Base-by-base conservation (phyloP, 2,797 vertebrate species). In the Sibirionetta formosa region DNA sequence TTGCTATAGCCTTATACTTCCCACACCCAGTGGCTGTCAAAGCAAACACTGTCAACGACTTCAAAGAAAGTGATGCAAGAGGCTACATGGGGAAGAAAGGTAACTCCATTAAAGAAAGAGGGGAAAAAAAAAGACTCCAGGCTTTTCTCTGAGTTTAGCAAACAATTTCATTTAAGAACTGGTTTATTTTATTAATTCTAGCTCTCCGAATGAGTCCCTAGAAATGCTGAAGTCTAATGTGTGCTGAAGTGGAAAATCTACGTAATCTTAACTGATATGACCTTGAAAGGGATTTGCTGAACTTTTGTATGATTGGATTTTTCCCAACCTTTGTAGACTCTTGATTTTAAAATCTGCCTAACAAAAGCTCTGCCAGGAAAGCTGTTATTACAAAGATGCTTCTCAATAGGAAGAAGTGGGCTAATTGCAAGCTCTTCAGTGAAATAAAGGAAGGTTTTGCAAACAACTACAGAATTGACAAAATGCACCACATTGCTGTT, bases 401-500 rank as follows among this genome's bases (percentile, higher is more conserved):
- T 97, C 96, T 98, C 97, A 97, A 97, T 92, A 96, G 97, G 94
- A 95, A 97, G 96, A 98, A 98, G 96, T 95, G 97, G 97, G 96
- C 96, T 98, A 98, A 98, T 98, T 98, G 97, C 97, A 97, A 97
- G 96, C 97, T 98, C 97, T 98, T 97, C 96, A 97, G 96, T 66
- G 91, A 98, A 98, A 98, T 97, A 98, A 98, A 98, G 93, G 88
- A 97, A 96, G 95, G 94, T 96, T 98, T 97, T 96, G 96, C 96
- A 98, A 98, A 97, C 97, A 98, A 97, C 94, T 95, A 75, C 69
- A 93, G 95, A 97, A 96, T 51, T 97, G 97, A 98, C 97, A 98
- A 97, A 98, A 97, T 93, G 96, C 66, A 94, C 87, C 91, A 86
- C 80, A 27, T 90, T 94, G 95, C 93, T 98, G 96, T 97, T 97